Evolutionary conservation across 2,797 vertebrate species (phyloP).

Genomic region (Gymnodraco acuticeps): DNA sequence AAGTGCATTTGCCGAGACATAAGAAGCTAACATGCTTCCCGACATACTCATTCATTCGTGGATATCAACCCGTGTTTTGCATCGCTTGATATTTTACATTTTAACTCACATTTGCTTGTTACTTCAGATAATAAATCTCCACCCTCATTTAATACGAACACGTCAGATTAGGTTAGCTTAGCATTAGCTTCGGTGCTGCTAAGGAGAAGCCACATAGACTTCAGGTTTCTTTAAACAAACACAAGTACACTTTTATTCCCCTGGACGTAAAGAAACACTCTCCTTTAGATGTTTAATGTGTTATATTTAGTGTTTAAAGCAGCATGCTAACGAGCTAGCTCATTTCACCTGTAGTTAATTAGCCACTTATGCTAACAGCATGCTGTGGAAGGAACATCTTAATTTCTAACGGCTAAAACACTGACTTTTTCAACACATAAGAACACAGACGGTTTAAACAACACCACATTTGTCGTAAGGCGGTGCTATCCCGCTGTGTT

Average conservation of each 20-base stretch:
- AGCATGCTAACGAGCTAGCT: constrained; percentile 39
- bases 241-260: fast-evolving
- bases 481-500: fast-evolving
- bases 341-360: constrained; percentile 60
- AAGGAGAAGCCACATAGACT: constrained; percentile 1
- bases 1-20: background rate
- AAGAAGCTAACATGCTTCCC: background rate
- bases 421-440: fast-evolving
- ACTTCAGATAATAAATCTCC: background rate
- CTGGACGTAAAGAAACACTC: fast-evolving
- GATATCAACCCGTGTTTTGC: fast-evolving
- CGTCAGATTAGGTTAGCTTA: constrained; percentile 8
- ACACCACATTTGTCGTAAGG: fast-evolving
- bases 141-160: background rate
- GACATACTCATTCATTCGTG: background rate
- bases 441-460: fast-evolving
- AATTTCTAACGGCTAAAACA: background rate
- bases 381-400: background rate
- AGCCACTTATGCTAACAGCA: constrained; percentile 51
- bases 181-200: constrained; percentile 18
- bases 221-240: fast-evolving
- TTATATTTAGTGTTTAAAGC: fast-evolving
- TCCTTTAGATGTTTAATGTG: fast-evolving
- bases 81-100: fast-evolving
- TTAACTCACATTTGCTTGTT: fast-evolving